Base-by-base conservation (phyloP, 2,888 invertebrate genomes). In the Amitus sp. region DNA sequence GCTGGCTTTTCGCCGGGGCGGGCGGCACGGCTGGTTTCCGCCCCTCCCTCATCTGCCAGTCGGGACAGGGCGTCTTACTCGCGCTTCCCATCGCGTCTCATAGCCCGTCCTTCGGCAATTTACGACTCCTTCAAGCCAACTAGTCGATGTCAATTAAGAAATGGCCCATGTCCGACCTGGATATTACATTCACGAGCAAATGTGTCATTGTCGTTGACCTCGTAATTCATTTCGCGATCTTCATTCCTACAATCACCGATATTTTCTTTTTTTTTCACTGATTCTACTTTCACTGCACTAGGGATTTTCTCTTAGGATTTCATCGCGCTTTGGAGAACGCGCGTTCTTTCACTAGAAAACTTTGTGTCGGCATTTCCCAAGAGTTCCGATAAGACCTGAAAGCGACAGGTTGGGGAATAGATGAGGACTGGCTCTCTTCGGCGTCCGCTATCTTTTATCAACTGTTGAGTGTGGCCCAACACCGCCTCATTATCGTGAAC, bases 11-110 rank as follows among this genome's bases (percentile, higher is more conserved):
- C n/a, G n/a, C n/a, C 72, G 88, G 84, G 74, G 86, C 86, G 74
- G 87, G 88, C 67, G 88, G 86, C 73, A 89, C 84, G 54, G 73
- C 87, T 88, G 83, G 89, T 88, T 75, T 88, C 88, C 89, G 87
- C 88, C 90, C 66, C 70, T 80, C 80, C 51, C 80, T 78, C 81
- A 80, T 80, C 68, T 71, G 79, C 75, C 75, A 69, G 53, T 68
- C 69, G 62, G 69, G 67, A 59, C 20, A 43, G 23, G 65, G 65
- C 64, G 69, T 59, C 51, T 62, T 70, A 69, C 67, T 67, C 59
- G 65, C 69, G 56, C 69, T 57, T 51, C 68, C 65, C 71, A 70
- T 75, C 68, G 57, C 61, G 69, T 69, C 70, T 69, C 65, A 60
- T 67, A 47, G 15, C 39, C 48, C 47, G 20, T 13, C 39, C 45